Conservation (phyloP, 2,113 vertebrate species). For the Axis porcinus region DNA sequence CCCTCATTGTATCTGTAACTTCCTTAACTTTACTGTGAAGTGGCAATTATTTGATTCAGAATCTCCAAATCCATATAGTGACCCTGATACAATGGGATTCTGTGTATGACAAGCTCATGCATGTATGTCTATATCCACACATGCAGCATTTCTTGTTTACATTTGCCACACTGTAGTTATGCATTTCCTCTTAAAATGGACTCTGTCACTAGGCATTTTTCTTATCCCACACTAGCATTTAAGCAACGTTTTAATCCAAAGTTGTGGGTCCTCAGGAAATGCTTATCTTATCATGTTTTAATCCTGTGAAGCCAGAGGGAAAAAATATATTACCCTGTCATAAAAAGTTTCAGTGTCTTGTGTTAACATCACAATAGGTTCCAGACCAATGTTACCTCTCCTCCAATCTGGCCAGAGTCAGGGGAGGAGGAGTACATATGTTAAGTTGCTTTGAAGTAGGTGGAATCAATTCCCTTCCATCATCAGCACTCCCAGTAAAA, state of each 20-base stretch:
- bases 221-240: neutral
- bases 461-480: neutral
- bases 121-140: neutral
- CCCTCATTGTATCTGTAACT: neutral
- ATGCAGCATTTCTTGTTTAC: neutral
- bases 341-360: neutral
- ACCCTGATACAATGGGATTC: neutral
- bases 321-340: neutral
- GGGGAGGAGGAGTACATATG: neutral
- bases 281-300: constrained; percentile 1
- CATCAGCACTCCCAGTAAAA: neutral
- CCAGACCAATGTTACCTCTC: neutral
- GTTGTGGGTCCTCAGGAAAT: neutral
- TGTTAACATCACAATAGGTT: neutral
- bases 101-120: neutral
- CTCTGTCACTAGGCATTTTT: neutral
- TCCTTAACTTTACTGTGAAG: neutral
- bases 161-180: neutral
- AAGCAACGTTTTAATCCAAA: neutral
- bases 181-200: neutral
- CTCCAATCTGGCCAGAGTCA: neutral
- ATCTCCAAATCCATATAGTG: neutral
- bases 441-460: neutral
- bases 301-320: neutral
- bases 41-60: neutral